A percentile compares a stretch with the other conserved stretches of the same genome.
Conservation (phyloP, 2,113 vertebrate species). For the Sorex araneus region DNA sequence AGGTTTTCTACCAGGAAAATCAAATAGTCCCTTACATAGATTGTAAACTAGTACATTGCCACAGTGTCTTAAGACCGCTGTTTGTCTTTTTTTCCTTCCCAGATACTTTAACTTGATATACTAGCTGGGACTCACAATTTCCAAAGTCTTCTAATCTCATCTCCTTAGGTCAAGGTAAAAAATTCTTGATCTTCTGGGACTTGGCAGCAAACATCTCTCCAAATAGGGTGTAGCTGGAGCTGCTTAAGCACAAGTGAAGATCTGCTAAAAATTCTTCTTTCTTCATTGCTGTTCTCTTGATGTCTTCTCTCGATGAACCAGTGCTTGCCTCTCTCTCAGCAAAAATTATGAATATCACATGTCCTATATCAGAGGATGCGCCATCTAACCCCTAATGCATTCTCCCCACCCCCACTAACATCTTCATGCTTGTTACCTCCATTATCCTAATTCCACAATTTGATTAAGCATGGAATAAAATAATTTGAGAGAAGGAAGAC, state of each 20-base stretch:
- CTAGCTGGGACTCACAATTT: not conserved
- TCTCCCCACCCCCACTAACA: not conserved
- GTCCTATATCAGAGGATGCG: too few species aligned
- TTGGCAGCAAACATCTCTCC: not conserved
- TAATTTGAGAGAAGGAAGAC: not conserved
- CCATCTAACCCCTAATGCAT: too few species aligned
- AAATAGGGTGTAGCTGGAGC: not conserved
- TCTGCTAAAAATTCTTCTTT: not conserved
- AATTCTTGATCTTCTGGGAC: not conserved
- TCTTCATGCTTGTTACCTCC: not conserved
- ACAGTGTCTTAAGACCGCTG: not conserved
- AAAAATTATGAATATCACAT: too few species aligned
- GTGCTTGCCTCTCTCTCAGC: not conserved
- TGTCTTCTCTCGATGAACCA: not conserved
- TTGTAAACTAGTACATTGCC: not conserved
- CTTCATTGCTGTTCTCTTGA: not conserved
- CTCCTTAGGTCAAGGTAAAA: not conserved
- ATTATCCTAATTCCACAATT: not conserved
- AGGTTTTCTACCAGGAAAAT: not conserved
- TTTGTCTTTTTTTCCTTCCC: not conserved
- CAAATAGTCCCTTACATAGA: not conserved
- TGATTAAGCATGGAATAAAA: not conserved
- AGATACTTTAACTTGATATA: not conserved
- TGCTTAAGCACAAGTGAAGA: not conserved
- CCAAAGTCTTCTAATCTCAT: not conserved